phyloP scores from a whole-genome alignment of 1,140 invertebrate species.

The Brachionus rotundiformis region DNA sequence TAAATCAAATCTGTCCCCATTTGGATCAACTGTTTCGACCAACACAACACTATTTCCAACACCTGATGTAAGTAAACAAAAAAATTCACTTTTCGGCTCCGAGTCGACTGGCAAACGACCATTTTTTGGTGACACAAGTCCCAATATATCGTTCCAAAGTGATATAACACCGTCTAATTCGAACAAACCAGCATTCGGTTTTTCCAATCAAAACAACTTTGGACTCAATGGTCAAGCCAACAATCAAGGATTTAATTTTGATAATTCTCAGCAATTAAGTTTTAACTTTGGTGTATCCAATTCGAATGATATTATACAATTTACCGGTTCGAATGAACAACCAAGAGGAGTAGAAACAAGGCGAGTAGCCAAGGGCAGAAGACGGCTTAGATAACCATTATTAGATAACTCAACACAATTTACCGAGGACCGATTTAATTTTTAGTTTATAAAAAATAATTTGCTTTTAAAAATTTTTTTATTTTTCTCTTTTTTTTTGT shows the following conservation, averaged over 20 bases:
- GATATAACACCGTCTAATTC: not conserved
- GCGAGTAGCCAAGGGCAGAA: not conserved
- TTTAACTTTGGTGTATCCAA: not conserved
- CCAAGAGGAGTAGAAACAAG: not conserved
- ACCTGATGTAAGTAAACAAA: not conserved
- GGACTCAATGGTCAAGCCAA: not conserved
- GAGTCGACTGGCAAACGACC: not conserved
- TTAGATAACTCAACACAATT: too few species aligned
- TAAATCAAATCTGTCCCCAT: not conserved
- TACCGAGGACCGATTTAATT: not conserved
- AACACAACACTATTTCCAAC: not conserved
- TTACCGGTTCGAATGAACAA: not conserved
- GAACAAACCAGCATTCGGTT: not conserved
- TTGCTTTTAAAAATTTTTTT: not conserved
- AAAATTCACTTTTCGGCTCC: not conserved
- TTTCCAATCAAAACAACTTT: not conserved
- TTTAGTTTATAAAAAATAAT: not conserved
- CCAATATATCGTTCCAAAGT: not conserved
- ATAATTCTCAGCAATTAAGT: not conserved
- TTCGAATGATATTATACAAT: not conserved
- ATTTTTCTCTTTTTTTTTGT: too few species aligned
- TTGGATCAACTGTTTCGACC: not conserved
- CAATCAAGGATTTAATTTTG: not conserved
- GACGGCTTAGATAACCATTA: not conserved
- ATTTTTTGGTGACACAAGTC: not conserved